Evolutionary conservation across 23 tunicate genomes (phyloP), one percentile per base, ranked within the genome.

Genomic region (Clavelina lepadiformis): DNA sequence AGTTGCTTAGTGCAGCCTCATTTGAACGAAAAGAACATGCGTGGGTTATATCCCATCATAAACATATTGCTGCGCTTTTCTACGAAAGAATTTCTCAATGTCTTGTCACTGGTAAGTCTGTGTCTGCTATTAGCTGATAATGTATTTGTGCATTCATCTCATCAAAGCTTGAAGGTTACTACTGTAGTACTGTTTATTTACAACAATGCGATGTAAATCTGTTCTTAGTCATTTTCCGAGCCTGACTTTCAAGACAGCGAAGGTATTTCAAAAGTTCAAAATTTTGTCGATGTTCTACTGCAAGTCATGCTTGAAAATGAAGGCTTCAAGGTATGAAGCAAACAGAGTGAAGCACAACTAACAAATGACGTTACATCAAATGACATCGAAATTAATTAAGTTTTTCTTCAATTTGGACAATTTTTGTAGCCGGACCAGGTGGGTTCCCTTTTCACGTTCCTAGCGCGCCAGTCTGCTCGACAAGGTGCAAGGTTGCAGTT

Each of bases 71-170:
- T 89, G 28, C 58, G 52, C 24, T 89, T 89, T 57, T 89, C 97
- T 6, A 70, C 97, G n/a, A 74, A 75, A 50, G 97, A 89, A 71
- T 71, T 89, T 61, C 66, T 89, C n/a, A 75, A 89, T 51, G 97
- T 89, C 35, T 46, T 89, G 32, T 89, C 89, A 1, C 35, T 89
- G 80, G 97, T 89, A 56, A 54, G 71, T 60, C 46, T 8, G 20
- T 41, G 15, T 8, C 49, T 15, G 11, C 49, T 8, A 41, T 41
- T 15, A 41, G 11, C 13, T 41, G 15, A n/a, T n/a, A n/a, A n/a
- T n/a, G n/a, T n/a, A n/a, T n/a, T n/a, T n/a, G n/a, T n/a, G n/a
- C n/a, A n/a, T n/a, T n/a, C n/a, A n/a, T n/a, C n/a, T n/a, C n/a
- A n/a, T n/a, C n/a, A n/a, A n/a, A n/a, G n/a, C n/a, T n/a, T n/a